Base-by-base conservation (phyloP, 2,888 invertebrate genomes). In the Megastigmus dorsalis region DNA sequence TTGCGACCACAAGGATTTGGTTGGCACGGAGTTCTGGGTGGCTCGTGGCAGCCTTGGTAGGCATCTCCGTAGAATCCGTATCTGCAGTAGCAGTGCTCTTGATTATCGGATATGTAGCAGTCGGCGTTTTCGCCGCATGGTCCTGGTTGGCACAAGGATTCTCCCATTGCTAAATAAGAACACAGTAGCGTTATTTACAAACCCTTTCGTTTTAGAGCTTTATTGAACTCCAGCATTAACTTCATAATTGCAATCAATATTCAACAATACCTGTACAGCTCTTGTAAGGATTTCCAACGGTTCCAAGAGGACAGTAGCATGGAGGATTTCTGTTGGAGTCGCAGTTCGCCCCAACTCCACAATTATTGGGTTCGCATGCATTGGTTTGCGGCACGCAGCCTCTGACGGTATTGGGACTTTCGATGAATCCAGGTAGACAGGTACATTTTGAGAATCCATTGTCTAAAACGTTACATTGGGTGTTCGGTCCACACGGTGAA, bases 391-490 rank as follows among this genome's bases (percentile, higher is more conserved):
- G 93, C 5, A 95, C 89, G 81, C 96, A 96, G 50, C 96, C 96
- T 84, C 95, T 90, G 48, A 96, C 93, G 0, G 96, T 96, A 83
- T 96, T 96, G 0, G 95, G 95, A 86, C 94, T 95, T 89, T 95
- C 96, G 41, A 95, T 91, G 85, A 92, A 95, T 18, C 95, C 95
- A 54, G 93, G 91, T 72, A 95, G 88, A 84, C 96, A 97, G 23
- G 95, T 95, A 83, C 97, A 97, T 89, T 95, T 95, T 0, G 96
- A 93, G 84, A 95, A 94, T 65, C 95, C 95, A 80, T 95, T 95
- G 65, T 90, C 89, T 63, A 95, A 88, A 60, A 94, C 90, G 0
- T 93, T 90, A 82, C 97, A 96, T 86, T 95, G 95, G 1, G 96
- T 96, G 82, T 96, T 96, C 7, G 95, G 95, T 13, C 96, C 96